Evolutionary conservation across 1,140 invertebrate species (phyloP).

Genomic region (Conus betulinus): DNA sequence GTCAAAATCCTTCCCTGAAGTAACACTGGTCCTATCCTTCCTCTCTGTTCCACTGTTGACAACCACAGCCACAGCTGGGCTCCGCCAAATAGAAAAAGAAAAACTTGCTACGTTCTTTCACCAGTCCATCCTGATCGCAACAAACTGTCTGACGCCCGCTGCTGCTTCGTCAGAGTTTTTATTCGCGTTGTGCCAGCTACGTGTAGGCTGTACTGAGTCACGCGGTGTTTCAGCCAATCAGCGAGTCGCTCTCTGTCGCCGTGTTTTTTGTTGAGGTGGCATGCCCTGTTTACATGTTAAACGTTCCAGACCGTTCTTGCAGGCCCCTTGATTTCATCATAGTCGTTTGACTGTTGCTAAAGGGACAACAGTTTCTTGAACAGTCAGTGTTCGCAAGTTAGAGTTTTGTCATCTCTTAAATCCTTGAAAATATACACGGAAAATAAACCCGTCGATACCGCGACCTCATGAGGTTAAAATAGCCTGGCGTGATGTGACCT

Average conservation of each 20-base stretch:
- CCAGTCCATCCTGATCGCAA: constrained; percentile 48
- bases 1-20: constrained; percentile 20
- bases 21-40: constrained; percentile 18
- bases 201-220: constrained; percentile 41
- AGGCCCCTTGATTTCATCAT: neutral
- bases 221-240: constrained; percentile 49
- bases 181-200: constrained; percentile 31
- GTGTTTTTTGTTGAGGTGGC: constrained; percentile 22
- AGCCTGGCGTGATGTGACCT: neutral
- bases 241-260: constrained; percentile 26
- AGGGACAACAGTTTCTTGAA: neutral
- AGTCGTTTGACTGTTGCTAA: neutral
- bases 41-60: constrained; percentile 26
- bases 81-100: constrained; percentile 16
- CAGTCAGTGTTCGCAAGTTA: neutral
- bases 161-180: neutral
- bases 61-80: constrained; percentile 39
- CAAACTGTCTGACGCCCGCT: constrained; percentile 34
- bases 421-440: neutral
- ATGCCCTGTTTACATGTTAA: neutral
- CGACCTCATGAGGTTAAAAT: neutral
- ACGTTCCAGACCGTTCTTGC: neutral
- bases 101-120: constrained; percentile 38
- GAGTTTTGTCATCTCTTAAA: neutral
- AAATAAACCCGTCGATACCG: neutral